Evolutionary conservation across 2,113 vertebrate species (phyloP), one percentile per base, ranked within the genome.

Genomic region (Arvicanthis niloticus): DNA sequence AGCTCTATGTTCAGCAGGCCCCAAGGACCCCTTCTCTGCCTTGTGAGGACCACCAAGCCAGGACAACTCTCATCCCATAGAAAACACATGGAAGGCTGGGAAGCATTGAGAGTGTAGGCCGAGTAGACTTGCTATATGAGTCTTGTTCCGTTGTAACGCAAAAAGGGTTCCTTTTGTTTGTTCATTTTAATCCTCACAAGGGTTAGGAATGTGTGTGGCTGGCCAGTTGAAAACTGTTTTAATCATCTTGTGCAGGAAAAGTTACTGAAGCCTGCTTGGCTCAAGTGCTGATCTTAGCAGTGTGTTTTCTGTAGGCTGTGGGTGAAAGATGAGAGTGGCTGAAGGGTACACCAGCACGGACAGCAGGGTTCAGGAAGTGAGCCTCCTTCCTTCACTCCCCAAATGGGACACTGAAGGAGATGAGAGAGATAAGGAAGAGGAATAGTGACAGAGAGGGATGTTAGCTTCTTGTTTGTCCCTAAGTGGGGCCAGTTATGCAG

Each of bases 281-380:
- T 42, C 11, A n/a, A 48, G 37, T 15, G 31, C 56, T 22, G 73
- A 65, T n/a, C 12, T 17, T 24, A 31, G 37, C 17, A 6, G 31
- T 9, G 13, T 2, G 2, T 5, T 34, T 29, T 40, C 12, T 15
- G 1, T 21, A 26, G 37, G 19, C 12, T 13, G 2, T 24, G 34
- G 5, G 31, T 40, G 31, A 37, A 31, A 37, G 5, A 1, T 51
- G 31, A 67, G 22, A 37, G 26, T 13, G 51, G 16, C 16, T 15
- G 19, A 82, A 58, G 80, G 77, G 16, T 12, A 22, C 53, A 60
- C 5, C 53, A 26, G 11, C 2, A 5, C 15, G 17, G 6, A 62
- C 11, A 56, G 73, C 1, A n/a, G 26, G 24, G 7, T 29, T 67
- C 56, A 5, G 6, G 22, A 51, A 73, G 10, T 1, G 0, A 42